A percentile compares a stretch with the other conserved stretches of the same genome.
phyloP scores from a whole-genome alignment of 2,797 vertebrate species.

The Bucorvus abyssinicus region DNA sequence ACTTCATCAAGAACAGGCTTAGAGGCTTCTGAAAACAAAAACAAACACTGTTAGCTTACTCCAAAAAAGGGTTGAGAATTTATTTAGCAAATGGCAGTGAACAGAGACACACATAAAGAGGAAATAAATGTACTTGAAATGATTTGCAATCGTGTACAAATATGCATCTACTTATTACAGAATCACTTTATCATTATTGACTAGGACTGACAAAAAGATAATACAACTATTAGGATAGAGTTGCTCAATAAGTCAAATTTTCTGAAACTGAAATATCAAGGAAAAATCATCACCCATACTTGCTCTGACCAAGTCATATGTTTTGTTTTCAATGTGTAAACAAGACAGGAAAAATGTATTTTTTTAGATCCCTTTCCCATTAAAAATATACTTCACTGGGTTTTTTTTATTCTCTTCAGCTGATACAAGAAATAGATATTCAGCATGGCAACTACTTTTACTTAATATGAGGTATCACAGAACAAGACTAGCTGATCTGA shows the following conservation, averaged over 20 bases:
- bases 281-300: not conserved
- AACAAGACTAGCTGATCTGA: not conserved
- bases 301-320: not conserved
- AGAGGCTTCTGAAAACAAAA: constrained; percentile 80
- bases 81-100: not conserved
- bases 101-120: not conserved
- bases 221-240: too few relatives aligned
- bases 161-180: not conserved
- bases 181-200: not conserved
- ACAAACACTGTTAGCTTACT: not conserved
- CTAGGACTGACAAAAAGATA: not conserved
- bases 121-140: not conserved
- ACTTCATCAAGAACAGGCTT: constrained; percentile 88
- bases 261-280: not conserved
- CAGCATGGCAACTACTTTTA: not conserved
- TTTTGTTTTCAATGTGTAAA: not conserved
- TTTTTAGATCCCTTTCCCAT: not conserved
- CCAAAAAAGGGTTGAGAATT: not conserved
- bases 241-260: not conserved
- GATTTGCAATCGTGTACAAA: not conserved
- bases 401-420: not conserved
- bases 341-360: not conserved
- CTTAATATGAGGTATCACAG: not conserved
- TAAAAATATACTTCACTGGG: not conserved
- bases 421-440: not conserved